Conservation (phyloP, 2,113 vertebrate species). For the Taurulus bubalis region DNA sequence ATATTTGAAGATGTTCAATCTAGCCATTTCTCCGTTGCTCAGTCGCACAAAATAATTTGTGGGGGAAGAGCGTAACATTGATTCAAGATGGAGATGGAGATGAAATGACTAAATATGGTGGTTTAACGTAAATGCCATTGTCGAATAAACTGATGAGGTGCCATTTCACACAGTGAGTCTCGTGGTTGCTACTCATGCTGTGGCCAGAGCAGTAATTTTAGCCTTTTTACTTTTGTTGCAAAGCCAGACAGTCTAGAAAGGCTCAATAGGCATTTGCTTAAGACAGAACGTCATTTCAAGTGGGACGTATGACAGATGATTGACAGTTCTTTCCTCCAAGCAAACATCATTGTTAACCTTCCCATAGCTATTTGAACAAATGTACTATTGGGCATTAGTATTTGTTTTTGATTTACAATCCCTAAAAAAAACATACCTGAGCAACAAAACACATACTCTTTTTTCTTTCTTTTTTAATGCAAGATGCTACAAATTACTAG, state of each 20-base stretch:
- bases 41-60: conserved; percentile 45
- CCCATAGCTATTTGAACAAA: conserved; percentile 13
- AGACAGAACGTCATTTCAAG: conserved; percentile 39
- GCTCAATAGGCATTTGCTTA: conserved; percentile 30
- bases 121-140: conserved; percentile 54
- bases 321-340: conserved; percentile 34
- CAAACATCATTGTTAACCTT: conserved; percentile 30
- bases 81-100: conserved; percentile 21
- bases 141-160: conserved; percentile 44
- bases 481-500: not conserved
- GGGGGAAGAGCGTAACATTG: conserved; percentile 33
- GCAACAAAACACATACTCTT: not conserved
- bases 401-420: conserved; percentile 15
- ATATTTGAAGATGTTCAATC: conserved; percentile 8
- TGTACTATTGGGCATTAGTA: not conserved
- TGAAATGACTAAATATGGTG: conserved; percentile 38
- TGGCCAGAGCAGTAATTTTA: conserved; percentile 32
- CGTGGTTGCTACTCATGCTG: conserved; percentile 4
- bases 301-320: conserved; percentile 39
- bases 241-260: conserved; percentile 25
- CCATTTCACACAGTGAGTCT: conserved; percentile 50
- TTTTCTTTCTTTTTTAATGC: not conserved
- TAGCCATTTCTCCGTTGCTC: conserved; percentile 46
- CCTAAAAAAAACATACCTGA: not conserved
- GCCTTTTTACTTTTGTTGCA: conserved; percentile 27